Evolutionary conservation across 1,140 invertebrate species (phyloP).

Genomic region (Leptopilina clavipes): DNA sequence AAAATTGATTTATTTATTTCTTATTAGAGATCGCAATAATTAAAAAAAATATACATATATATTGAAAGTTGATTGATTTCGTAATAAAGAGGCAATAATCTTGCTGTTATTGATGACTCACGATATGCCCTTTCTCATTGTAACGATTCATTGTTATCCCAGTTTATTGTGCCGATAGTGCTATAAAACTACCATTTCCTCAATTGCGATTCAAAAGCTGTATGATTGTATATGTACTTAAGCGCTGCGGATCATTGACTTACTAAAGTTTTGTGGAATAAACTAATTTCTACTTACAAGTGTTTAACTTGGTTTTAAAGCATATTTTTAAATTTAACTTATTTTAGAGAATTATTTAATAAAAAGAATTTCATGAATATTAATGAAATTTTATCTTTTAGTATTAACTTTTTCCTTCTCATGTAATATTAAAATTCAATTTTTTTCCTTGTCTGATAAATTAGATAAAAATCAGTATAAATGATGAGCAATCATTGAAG

Average conservation of each 20-base stretch:
- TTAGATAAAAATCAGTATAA: not conserved
- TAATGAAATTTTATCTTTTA: too few relatives aligned
- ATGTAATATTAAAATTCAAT: too few relatives aligned
- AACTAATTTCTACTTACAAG: too few relatives aligned
- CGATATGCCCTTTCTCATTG: slow-evolving; percentile 23
- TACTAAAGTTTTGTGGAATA: too few relatives aligned
- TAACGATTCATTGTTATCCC: slow-evolving; percentile 22
- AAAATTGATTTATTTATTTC: not conserved
- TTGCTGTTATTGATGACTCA: slow-evolving; percentile 19
- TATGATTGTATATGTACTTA: not conserved
- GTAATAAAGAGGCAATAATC: slow-evolving; percentile 24
- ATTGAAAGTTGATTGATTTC: slow-evolving; percentile 24
- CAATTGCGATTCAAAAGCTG: not conserved
- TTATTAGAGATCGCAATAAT: not conserved
- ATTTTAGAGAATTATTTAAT: too few relatives aligned
- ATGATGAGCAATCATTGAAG: not conserved
- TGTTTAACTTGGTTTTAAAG: not conserved
- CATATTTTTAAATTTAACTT: not conserved
- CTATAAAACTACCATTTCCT: slow-evolving; percentile 19
- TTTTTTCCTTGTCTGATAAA: not conserved
- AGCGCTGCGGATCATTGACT: not conserved
- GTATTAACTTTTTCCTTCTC: too few relatives aligned
- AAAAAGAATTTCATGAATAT: too few relatives aligned
- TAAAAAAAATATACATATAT: not conserved
- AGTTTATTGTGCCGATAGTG: slow-evolving; percentile 30